phyloP scores from a whole-genome alignment of 1,140 invertebrate species.

The Schlechtendalia chinensis region DNA sequence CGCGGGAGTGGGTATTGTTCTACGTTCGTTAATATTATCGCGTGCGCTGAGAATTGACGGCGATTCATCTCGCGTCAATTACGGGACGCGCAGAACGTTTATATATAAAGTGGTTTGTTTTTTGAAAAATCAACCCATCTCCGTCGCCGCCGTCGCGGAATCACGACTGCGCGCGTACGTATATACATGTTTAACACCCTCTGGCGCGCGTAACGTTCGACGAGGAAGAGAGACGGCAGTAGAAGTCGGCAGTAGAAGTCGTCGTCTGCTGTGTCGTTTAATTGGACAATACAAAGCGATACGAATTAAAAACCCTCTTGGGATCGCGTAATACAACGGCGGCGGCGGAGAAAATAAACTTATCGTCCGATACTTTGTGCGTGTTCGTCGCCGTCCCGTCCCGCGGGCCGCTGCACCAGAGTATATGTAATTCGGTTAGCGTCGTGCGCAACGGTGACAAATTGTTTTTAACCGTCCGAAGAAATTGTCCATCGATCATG shows the following conservation, averaged over 20 bases:
- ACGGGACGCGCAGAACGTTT: background rate
- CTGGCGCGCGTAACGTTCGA: background rate
- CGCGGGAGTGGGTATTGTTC: background rate
- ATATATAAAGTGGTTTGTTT: background rate
- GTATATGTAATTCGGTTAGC: conserved; percentile 43
- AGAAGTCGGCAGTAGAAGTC: background rate
- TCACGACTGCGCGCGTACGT: background rate
- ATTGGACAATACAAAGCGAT: conserved; percentile 50
- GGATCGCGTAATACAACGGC: background rate
- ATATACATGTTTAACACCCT: background rate
- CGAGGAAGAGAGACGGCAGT: background rate
- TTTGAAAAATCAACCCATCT: conserved; percentile 38
- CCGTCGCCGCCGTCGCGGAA: conserved; percentile 25
- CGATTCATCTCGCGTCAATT: conserved; percentile 28
- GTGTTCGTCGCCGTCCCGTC: background rate
- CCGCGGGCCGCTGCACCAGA: background rate
- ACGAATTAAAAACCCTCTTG: conserved; percentile 47
- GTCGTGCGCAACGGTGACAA: conserved; percentile 40
- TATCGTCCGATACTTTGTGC: conserved; percentile 21
- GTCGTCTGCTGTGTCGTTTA: conserved; percentile 24
- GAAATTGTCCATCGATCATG: conserved; percentile 49
- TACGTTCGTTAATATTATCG: background rate
- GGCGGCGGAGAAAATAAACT: conserved; percentile 45
- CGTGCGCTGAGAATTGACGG: background rate
- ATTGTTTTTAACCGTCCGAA: conserved; percentile 48